phyloP scores from a whole-genome alignment of 2,888 invertebrate genomes.

The Arctia plantaginis region DNA sequence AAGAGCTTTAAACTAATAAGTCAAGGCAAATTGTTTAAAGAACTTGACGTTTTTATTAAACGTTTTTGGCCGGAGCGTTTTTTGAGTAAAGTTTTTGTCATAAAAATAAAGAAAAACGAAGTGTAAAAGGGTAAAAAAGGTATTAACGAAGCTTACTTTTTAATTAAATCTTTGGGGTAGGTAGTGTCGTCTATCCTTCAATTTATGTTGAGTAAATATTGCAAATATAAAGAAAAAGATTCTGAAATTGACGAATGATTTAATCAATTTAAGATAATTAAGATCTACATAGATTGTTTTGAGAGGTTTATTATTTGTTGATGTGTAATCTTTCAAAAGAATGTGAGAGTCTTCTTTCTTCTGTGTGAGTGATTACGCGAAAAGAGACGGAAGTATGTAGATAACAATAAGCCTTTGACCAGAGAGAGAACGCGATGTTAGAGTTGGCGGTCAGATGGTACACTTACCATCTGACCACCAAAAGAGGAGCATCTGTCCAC shows the following conservation, averaged over 20 bases:
- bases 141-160: slow-evolving; percentile 21
- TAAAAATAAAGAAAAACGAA: slow-evolving; percentile 1
- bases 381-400: too few relatives aligned
- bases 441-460: too few relatives aligned
- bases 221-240: not conserved
- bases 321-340: too few relatives aligned
- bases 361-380: too few relatives aligned
- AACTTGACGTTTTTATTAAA: slow-evolving; percentile 24
- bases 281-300: not conserved
- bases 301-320: not conserved
- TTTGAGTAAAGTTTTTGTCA: slow-evolving; percentile 24
- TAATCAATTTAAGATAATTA: not conserved
- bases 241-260: not conserved
- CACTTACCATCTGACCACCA: too few relatives aligned
- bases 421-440: too few relatives aligned
- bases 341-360: too few relatives aligned
- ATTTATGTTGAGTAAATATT: slow-evolving; percentile 15
- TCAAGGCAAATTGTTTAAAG: slow-evolving; percentile 31
- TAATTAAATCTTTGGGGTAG: slow-evolving; percentile 40
- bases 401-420: too few relatives aligned
- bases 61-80: slow-evolving; percentile 20
- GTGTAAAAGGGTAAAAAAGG: slow-evolving; percentile 3
- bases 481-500: too few relatives aligned
- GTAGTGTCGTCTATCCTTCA: slow-evolving; percentile 18
- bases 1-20: slow-evolving; percentile 33